A percentile compares a stretch with the other conserved stretches of the same genome.
These are phyloP conservation scores for Varanus komodoensis DNA, from an alignment of 2,113 vertebrate species.

Conservation along the genomic window DNA sequence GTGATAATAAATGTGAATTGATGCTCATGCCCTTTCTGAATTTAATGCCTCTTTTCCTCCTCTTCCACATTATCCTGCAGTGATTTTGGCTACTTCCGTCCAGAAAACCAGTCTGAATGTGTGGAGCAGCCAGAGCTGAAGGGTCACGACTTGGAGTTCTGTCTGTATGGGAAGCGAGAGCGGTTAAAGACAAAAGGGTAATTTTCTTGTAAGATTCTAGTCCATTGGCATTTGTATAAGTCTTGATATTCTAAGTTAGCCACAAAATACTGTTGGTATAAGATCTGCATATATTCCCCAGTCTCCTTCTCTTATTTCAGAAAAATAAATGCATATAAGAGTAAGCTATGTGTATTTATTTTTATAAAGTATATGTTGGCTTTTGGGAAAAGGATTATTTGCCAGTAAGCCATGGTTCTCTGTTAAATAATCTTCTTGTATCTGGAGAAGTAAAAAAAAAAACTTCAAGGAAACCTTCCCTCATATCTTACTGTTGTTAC, in stretches of 20 bases:
- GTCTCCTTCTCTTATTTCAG: too few relatives aligned
- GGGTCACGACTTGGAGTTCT: constrained; percentile 88
- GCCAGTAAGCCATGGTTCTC: neutral
- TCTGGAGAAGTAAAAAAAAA: neutral
- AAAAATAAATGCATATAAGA: too few relatives aligned
- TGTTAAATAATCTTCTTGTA: neutral
- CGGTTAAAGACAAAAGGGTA: constrained; percentile 90
- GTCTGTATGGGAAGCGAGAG: constrained; percentile 87
- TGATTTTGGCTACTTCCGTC: constrained; percentile 93
- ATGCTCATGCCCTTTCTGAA: neutral
- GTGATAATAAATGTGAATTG: neutral
- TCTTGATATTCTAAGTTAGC: neutral
- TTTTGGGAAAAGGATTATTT: neutral
- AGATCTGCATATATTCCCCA: too few relatives aligned
- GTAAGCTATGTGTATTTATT: neutral
- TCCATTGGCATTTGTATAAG: neutral
- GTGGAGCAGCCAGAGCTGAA: constrained; percentile 90
- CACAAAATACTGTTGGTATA: too few relatives aligned
- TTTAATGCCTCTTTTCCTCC: neutral
- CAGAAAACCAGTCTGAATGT: constrained; percentile 87
- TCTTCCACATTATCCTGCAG: constrained; percentile 66
- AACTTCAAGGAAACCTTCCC: neutral
- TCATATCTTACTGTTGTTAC: neutral
- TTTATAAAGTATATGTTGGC: neutral
- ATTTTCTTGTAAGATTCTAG: constrained; percentile 13